These are phyloP conservation scores for Menura novaehollandiae DNA, from an alignment of 2,113 vertebrate genomes.

Conservation along the genomic window DNA sequence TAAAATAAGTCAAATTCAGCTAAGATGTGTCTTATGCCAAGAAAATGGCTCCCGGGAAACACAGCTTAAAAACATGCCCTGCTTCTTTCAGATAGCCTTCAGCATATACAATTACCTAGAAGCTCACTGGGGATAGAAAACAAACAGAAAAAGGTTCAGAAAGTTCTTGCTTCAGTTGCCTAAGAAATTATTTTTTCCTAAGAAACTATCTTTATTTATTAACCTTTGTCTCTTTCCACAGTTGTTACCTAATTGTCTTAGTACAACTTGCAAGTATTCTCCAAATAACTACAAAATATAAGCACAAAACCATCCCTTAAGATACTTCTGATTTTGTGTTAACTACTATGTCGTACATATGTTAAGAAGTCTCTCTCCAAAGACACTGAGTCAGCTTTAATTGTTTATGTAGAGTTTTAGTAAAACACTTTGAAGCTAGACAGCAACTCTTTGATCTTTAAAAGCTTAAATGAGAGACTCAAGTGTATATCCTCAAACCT, in stretches of 20 bases:
- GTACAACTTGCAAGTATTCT: background rate
- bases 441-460: conserved; percentile 35
- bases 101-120: background rate
- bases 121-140: background rate
- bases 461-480: conserved; percentile 9
- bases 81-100: background rate
- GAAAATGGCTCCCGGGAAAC: background rate
- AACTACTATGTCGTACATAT: background rate
- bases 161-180: background rate
- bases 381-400: conserved; percentile 1
- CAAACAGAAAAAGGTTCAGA: background rate
- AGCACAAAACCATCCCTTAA: background rate
- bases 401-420: conserved; percentile 18
- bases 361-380: background rate
- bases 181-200: background rate
- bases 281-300: background rate
- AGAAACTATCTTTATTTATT: background rate
- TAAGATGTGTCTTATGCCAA: background rate
- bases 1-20: background rate
- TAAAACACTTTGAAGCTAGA: conserved; percentile 18
- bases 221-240: background rate
- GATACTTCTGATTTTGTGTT: background rate
- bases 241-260: background rate
- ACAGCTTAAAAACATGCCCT: background rate
- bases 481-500: background rate